Base-by-base conservation (phyloP, 2,797 vertebrate genomes). In the Enteromius treurensis region DNA sequence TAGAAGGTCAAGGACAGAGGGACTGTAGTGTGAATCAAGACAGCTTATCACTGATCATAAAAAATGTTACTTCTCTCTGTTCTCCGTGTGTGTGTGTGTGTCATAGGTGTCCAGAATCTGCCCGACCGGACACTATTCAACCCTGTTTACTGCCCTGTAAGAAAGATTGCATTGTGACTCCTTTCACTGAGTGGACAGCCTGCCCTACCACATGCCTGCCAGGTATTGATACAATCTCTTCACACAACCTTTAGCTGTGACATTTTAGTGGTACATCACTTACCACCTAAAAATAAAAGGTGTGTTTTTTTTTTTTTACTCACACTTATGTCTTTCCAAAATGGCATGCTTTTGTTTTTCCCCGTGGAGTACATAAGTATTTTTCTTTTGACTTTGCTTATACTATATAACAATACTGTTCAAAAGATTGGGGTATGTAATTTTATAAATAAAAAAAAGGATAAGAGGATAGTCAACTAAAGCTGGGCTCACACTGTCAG, bases 151-250 rank as follows among this genome's bases (percentile, higher is more conserved):
- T 98, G 1, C 95, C 95, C 17, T 99, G 97, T 92, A 96, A 93
- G 92, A 97, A 89, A 85, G 96, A 99, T 91, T 99, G 98, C 78
- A 15, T 96, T 0, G 97, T 98, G 74, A 98, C 98, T 0, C 94
- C 95, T 26, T 99, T 99, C 93, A 99, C 97, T 9, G 97, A 99
- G 91, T 99, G 98, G 98, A 98, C 96, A 0, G 88, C 86, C 78
- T 99, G 98, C 84, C 97, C 97, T 0, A 91, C 91, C 29, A 81
- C 86, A 7, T 99, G 98, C 82, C 91, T 95, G 40, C 93, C 93
- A 93, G 96, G 98, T 99, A 67, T 40, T 51, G 70, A 70, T 42
- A 71, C 19, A 40, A 76, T 78, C 65, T 62, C 26, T 45, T 15
- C 34, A 32, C 21, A 34, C 75, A 78, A 76, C 45, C 26, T 60